phyloP scores from a whole-genome alignment of 1,140 invertebrate species.

The Drosophila melanica region DNA sequence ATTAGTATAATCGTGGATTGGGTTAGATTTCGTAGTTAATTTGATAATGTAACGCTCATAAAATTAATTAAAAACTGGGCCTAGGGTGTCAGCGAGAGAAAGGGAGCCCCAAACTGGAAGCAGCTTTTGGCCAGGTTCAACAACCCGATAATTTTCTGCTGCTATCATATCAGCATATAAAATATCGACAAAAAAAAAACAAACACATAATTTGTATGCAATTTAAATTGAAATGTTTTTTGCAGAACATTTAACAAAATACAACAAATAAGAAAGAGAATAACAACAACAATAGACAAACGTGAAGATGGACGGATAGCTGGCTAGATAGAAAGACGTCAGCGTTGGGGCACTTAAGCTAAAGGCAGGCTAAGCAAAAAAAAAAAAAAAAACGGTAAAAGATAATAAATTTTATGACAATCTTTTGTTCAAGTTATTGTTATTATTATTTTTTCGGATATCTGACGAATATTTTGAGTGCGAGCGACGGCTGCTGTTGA shows the following conservation, averaged over 20 bases:
- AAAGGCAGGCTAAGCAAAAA: slow-evolving; percentile 1
- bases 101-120: neutral
- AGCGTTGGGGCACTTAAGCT: slow-evolving; percentile 15
- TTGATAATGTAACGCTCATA: slow-evolving; percentile 37
- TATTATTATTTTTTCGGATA: slow-evolving; percentile 63
- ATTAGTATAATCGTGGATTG: slow-evolving; percentile 11
- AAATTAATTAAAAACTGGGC: slow-evolving; percentile 21
- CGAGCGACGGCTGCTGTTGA: slow-evolving; percentile 27
- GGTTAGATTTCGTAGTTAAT: slow-evolving; percentile 11
- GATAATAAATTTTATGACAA: slow-evolving; percentile 74
- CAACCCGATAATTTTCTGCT: slow-evolving; percentile 22
- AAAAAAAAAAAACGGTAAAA: slow-evolving; percentile 62
- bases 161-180: slow-evolving; percentile 22
- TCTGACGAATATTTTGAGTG: slow-evolving; percentile 30
- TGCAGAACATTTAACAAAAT: slow-evolving; percentile 34
- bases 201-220: slow-evolving; percentile 23
- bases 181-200: slow-evolving; percentile 13
- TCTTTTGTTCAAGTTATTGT: slow-evolving; percentile 73
- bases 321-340: slow-evolving; percentile 29
- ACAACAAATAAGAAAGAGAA: neutral
- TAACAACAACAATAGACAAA: neutral
- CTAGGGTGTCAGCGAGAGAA: neutral
- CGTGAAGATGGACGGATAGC: neutral
- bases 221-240: slow-evolving; percentile 26
- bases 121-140: slow-evolving; percentile 28